Percentiles rank a stretch among this genome's conserved stretches.
Evolutionary conservation across 2,797 vertebrate species (phyloP).

Genomic region (Cercopithecus hamlyni): DNA sequence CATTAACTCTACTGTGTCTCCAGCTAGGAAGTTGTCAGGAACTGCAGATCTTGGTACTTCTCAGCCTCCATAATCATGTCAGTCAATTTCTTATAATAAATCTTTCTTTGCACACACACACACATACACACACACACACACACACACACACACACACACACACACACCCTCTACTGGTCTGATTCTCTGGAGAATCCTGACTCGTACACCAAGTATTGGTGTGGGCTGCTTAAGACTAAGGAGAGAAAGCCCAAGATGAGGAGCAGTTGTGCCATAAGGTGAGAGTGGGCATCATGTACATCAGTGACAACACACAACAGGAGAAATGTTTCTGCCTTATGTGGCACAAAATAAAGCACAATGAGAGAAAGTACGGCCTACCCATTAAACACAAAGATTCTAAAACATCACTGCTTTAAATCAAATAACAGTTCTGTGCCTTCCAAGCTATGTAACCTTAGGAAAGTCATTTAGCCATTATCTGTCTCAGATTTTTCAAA

Average conservation of each 20-base stretch:
- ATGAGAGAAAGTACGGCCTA: not conserved
- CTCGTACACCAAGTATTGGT: not conserved
- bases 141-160: not conserved
- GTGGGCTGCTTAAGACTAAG: not conserved
- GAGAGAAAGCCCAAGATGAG: not conserved
- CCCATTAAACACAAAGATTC: not conserved
- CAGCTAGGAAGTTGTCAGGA: too few species aligned
- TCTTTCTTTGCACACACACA: not conserved
- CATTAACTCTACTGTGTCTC: not conserved
- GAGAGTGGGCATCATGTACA: not conserved
- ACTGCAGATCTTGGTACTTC: not conserved
- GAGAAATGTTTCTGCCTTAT: constrained; percentile 76
- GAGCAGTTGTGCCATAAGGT: not conserved
- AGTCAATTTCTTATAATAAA: not conserved
- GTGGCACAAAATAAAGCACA: not conserved
- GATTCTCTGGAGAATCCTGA: not conserved
- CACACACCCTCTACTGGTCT: not conserved
- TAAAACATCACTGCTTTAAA: not conserved
- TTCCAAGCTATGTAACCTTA: not conserved
- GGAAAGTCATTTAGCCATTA: not conserved
- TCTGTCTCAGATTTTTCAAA: not conserved
- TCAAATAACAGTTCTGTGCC: not conserved
- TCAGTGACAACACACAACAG: constrained; percentile 74
- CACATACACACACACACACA: not conserved
- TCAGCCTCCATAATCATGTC: not conserved